Percentiles rank a stretch among this genome's conserved stretches.
phyloP scores from a whole-genome alignment of 2,888 invertebrate genomes.

The Ectemnius continuus region DNA sequence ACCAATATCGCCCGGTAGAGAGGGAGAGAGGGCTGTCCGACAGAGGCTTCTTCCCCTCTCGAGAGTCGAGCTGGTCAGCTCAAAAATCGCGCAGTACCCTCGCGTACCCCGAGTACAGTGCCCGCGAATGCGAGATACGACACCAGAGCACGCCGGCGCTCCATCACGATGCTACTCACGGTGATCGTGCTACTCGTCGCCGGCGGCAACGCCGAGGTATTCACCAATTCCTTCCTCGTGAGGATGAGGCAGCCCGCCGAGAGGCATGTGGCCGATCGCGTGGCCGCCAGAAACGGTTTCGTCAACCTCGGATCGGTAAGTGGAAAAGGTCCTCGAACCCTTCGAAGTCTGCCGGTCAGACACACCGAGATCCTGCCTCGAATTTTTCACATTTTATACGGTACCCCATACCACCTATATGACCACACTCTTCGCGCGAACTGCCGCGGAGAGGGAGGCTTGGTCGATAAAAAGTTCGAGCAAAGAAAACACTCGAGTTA shows the following conservation, averaged over 20 bases:
- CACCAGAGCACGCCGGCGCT: constrained; percentile 38
- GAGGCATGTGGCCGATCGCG: constrained; percentile 86
- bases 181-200: constrained; percentile 52
- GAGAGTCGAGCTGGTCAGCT: constrained; percentile 5
- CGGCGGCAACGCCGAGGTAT: constrained; percentile 82
- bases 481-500: neutral
- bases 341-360: too few relatives aligned
- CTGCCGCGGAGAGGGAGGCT: neutral
- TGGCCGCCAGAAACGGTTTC: constrained; percentile 95
- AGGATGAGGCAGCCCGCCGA: constrained; percentile 89
- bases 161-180: constrained; percentile 55
- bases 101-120: constrained; percentile 53
- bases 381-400: too few relatives aligned
- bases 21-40: neutral
- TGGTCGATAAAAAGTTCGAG: constrained; percentile 7
- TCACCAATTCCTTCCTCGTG: constrained; percentile 97
- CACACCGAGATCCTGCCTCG: too few relatives aligned
- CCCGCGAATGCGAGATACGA: constrained; percentile 55
- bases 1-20: constrained; percentile 16
- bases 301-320: constrained; percentile 96
- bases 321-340: constrained; percentile 57
- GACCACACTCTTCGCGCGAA: too few relatives aligned
- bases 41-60: constrained; percentile 11
- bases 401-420: too few relatives aligned
- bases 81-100: constrained; percentile 45